Evolutionary conservation across 2,888 invertebrate species (phyloP).

Genomic region (Steromphala cineraria): DNA sequence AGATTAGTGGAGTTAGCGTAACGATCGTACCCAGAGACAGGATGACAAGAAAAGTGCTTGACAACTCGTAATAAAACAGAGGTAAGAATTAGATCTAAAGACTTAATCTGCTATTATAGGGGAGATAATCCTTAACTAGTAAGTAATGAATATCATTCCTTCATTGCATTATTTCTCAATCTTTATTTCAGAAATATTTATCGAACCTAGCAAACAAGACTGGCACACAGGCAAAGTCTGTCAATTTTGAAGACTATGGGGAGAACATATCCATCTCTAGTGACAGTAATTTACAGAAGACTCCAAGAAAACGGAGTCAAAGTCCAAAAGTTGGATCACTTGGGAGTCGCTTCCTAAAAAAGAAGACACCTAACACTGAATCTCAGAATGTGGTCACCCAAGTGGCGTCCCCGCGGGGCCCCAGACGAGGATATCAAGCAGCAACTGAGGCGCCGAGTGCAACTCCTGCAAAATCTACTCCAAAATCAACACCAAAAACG

Average conservation of each 20-base stretch:
- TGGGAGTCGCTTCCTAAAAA: constrained; percentile 63
- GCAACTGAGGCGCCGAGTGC: constrained; percentile 39
- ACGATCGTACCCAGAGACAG: too few species aligned
- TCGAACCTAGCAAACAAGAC: constrained; percentile 61
- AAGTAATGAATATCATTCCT: too few species aligned
- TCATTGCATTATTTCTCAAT: not conserved
- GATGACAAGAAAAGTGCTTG: too few species aligned
- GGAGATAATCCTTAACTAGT: too few species aligned
- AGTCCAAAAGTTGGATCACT: constrained; percentile 37
- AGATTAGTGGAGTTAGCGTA: too few species aligned
- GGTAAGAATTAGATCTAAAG: too few species aligned
- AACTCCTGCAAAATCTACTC: constrained; percentile 41
- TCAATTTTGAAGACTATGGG: constrained; percentile 64
- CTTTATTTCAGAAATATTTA: constrained; percentile 55
- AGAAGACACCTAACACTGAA: constrained; percentile 43
- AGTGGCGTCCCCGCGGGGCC: constrained; percentile 35
- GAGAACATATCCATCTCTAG: constrained; percentile 66
- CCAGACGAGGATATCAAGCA: not conserved
- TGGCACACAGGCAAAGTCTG: constrained; percentile 52
- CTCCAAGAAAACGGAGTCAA: constrained; percentile 31
- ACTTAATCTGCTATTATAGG: too few species aligned
- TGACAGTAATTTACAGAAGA: constrained; percentile 44
- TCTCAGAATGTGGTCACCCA: not conserved
- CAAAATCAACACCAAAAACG: constrained; percentile 41
- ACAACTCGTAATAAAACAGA: too few species aligned